Evolutionary conservation across 2,888 invertebrate species (phyloP), one percentile per base, ranked within the genome.

Genomic region (Nasonovia ribisnigri): DNA sequence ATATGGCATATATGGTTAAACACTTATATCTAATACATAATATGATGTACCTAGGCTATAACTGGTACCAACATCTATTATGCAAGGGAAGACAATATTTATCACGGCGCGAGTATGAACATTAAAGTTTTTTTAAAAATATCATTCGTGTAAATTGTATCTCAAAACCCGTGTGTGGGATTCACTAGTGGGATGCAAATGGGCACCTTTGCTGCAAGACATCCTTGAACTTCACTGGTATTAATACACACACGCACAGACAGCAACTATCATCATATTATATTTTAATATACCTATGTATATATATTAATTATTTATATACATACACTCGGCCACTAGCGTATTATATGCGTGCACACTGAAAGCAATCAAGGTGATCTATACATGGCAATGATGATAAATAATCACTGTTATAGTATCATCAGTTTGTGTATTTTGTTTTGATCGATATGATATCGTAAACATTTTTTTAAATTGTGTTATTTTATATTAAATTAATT

Each of bases 151-250:
- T 67, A 67, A 67, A 67, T 84, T 43, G 13, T 84, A 84, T 84
- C 84, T 11, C 84, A 26, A 84, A 43, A 46, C 46, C 86, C 29
- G 26, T 86, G 86, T 86, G 86, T 86, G 86, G 86, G 86, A 86
- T 46, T 84, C n/a, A 16, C 29, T 16, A 46, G 86, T 86, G 86
- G 86, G 86, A 86, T 46, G 86, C 29, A 86, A 86, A 86, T 43
- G 86, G 86, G 60, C 90, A 91, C 90, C 90, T 91, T 91, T 91
- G 84, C 51, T 20, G n/a, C 48, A 36, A 36, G 48, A 16, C 77
- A 36, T 91, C 90, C 90, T 91, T 91, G 90, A 91, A 91, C 90
- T 91, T 91, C 90, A 91, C 51, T 77, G 36, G 36, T 77, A 77
- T 77, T 20, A 60, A 46, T 24, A 77, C 77, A 77, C 77, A 77